Conservation (phyloP, 2,797 vertebrate species). For the Pseudocheirus occidentalis region DNA sequence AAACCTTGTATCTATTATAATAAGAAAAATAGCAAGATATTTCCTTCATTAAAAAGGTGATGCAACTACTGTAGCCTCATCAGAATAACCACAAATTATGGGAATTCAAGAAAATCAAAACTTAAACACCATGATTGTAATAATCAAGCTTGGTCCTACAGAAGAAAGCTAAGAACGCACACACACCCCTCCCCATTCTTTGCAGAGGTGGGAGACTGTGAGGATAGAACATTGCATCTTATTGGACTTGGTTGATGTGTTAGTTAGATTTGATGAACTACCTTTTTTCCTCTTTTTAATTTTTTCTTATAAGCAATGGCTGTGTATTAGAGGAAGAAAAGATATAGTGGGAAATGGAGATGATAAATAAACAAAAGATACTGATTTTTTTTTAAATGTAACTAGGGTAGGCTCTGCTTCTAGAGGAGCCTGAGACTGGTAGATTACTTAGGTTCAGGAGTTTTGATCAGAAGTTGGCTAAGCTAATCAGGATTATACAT, state of each 20-base stretch:
- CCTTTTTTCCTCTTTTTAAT: background rate
- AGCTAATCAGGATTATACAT: background rate
- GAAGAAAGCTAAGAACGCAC: background rate
- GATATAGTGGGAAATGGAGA: background rate
- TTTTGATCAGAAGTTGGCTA: background rate
- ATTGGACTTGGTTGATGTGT: background rate
- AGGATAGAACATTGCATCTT: background rate
- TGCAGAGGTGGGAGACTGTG: constrained; percentile 11
- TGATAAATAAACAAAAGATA: background rate
- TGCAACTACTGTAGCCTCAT: background rate
- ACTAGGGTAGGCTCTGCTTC: background rate
- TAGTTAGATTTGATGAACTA: background rate
- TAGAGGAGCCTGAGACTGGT: background rate
- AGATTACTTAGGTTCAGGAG: background rate
- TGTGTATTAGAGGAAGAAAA: background rate
- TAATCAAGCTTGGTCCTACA: background rate
- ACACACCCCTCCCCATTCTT: background rate
- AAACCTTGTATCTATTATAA: constrained; percentile 88
- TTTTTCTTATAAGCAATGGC: background rate
- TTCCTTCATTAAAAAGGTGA: constrained; percentile 9
- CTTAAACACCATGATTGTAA: background rate
- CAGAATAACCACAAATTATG: background rate
- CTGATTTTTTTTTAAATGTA: background rate
- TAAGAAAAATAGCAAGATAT: constrained; percentile 43
- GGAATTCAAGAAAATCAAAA: background rate